Evolutionary conservation across 2,888 invertebrate genomes (phyloP).

Genomic region (Halictus quadricinctus): DNA sequence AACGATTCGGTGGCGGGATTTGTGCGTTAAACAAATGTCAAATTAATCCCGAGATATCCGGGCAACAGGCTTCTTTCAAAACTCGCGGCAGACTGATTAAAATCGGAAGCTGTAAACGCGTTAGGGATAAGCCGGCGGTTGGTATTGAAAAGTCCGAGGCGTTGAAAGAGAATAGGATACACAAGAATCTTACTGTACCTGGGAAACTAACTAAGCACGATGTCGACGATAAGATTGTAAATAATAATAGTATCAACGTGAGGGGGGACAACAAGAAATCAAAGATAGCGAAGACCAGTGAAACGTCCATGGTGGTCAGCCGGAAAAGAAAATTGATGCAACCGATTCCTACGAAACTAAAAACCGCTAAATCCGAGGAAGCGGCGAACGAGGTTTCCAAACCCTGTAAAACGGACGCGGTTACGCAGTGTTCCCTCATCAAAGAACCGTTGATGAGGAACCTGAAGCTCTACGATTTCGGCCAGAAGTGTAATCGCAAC

Average conservation of each 20-base stretch:
- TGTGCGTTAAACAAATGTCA: conserved; percentile 41
- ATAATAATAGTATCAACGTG: conserved; percentile 6
- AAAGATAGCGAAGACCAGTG: background rate
- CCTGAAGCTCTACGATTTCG: conserved; percentile 3
- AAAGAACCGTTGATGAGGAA: conserved; percentile 46
- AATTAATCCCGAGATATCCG: conserved; percentile 24
- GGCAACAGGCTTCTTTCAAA: conserved; percentile 39
- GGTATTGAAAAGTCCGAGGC: conserved; percentile 12
- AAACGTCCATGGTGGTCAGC: background rate
- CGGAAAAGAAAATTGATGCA: conserved; percentile 34
- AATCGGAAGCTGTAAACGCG: conserved; percentile 36
- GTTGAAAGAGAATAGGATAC: conserved; percentile 7
- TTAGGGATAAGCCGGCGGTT: conserved; percentile 16
- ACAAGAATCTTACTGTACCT: conserved; percentile 24
- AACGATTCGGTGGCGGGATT: conserved; percentile 43
- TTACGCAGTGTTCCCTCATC: conserved; percentile 73
- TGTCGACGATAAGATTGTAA: background rate
- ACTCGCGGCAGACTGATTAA: conserved; percentile 42
- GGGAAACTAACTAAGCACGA: conserved; percentile 12
- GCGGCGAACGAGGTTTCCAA: conserved; percentile 27
- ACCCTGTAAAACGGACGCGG: conserved; percentile 62
- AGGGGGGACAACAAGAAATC: conserved; percentile 24
- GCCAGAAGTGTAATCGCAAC: conserved; percentile 22
- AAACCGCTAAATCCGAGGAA: background rate
- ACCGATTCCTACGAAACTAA: conserved; percentile 8